Base-by-base conservation (phyloP, 2,888 invertebrate species). In the Eupithecia centaureata region DNA sequence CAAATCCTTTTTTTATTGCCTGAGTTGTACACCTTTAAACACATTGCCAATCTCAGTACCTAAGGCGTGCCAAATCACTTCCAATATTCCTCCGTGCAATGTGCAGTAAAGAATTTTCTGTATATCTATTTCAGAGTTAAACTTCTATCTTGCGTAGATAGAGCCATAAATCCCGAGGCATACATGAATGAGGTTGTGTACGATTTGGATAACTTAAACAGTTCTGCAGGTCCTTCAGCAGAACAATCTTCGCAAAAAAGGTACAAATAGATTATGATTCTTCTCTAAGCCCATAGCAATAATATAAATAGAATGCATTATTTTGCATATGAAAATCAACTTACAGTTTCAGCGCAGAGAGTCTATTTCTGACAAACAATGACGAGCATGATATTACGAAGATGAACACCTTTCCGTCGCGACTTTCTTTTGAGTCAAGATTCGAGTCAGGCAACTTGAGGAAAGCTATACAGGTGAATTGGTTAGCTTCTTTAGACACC, bases 361-460 rank as follows among this genome's bases (percentile, higher is more conserved):
- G 70, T 47, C 18, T 84, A 18, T 80, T 89, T 63, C 82, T 94
- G 1, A 82, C 81, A 61, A 95, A 95, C 76, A 88, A 81, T 32
- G 95, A 95, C 77, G 94, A 94, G 74, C 88, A 89, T 73, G 92
- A 94, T 87, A 79, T 94, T 79, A 73, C 84, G 51, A 86, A 91
- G 86, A 75, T 88, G 74, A 87, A 87, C 79, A 79, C 75, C 47
- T 92, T 86, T 74, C 79, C 89, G 0, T 90, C 90, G 73, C 86
- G 90, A 77, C 90, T 97, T 54, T 90, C 93, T 63, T 98, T 98
- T 85, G 97, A 97, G 84, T 96, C 97, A 5, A 94, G 97, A 81
- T 98, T 98, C 89, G 98, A 98, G 85, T 96, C 96, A 76, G 98
- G 97, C 27, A 98, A 98, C 89, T 92, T 98, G 32, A 93, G 97